Conservation (phyloP, 92 coral and sea anemone genomes). For the Metridium senile region DNA sequence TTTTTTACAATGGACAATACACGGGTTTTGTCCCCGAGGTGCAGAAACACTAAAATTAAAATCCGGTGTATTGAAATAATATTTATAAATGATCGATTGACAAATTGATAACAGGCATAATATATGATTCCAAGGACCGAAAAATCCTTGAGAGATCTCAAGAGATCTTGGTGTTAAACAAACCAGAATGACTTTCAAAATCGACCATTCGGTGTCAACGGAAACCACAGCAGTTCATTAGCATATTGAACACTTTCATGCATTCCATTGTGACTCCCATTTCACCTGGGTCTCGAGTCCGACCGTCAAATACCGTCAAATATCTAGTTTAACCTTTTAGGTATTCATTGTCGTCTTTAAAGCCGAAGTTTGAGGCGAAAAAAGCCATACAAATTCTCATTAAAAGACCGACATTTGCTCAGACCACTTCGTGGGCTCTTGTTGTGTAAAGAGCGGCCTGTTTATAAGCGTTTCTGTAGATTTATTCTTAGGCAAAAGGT, state of each 20-base stretch:
- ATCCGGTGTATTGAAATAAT: background rate
- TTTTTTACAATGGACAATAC: background rate
- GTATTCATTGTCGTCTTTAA: slow-evolving; percentile 34
- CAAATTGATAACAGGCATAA: background rate
- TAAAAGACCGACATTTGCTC: slow-evolving; percentile 12
- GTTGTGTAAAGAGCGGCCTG: slow-evolving; percentile 29
- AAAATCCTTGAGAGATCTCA: slow-evolving; percentile 17
- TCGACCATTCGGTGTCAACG: slow-evolving; percentile 16
- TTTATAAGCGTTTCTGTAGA: slow-evolving; percentile 22
- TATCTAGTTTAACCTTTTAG: slow-evolving; percentile 25
- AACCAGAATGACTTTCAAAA: slow-evolving; percentile 5
- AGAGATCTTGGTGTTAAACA: background rate
- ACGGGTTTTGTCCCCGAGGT: background rate
- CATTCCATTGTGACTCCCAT: slow-evolving; percentile 41
- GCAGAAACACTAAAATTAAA: slow-evolving; percentile 1
- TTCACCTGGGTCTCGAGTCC: slow-evolving; percentile 23
- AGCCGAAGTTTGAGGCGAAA: slow-evolving; percentile 18
- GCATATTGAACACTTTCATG: slow-evolving; percentile 28
- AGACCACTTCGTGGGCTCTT: slow-evolving; percentile 24
- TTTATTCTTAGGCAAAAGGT: slow-evolving; percentile 55
- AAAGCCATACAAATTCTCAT: slow-evolving; percentile 14
- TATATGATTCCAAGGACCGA: slow-evolving; percentile 1
- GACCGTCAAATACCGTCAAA: slow-evolving; percentile 25
- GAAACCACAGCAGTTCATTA: slow-evolving; percentile 26
- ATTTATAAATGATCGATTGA: background rate